Evolutionary conservation across 2,113 vertebrate species (phyloP), one percentile per base, ranked within the genome.

Genomic region (Syrmaticus mikado): DNA sequence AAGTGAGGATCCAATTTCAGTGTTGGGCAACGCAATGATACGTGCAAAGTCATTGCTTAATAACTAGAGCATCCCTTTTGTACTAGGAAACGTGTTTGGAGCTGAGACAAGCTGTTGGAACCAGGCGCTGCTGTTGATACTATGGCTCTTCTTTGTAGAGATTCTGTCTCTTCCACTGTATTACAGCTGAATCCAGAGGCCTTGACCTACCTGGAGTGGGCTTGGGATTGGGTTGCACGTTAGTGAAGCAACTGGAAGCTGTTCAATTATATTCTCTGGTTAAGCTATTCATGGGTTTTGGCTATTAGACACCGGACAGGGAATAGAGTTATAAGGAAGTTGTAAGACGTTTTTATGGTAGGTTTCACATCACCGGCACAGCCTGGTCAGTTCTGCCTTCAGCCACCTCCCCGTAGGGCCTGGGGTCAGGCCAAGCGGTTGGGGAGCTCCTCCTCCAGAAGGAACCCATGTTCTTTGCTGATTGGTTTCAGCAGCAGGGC

Each of bases 21-120:
- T 74, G 81, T 30, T 25, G 34, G 64, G 36, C 57, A 50, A 46
- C 38, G 32, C 4, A 38, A 55, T 1, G 45, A 80, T 46, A 55
- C 0, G 0, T 46, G 64, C 22, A 32, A 30, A 58, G n/a, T 8
- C 34, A 2, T 13, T 8, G n/a, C 70, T 43, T n/a, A 13, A n/a
- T 11, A 53, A 48, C 9, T 3, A 5, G 76, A 43, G 30, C 30
- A 55, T 60, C 72, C 27, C 32, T 55, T 1, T 7, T 15, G 38
- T 75, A 45, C 16, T 58, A n/a, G 53, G 40, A 75, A 43, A 43
- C 2, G 32, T 24, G 52, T 75, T 90, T 57, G 15, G 32, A 77
- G 77, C 5, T 0, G 1, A 53, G 62, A 20, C 2, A 36, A n/a
- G 52, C 58, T 85, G 27, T 8, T 60, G 45, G 45, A 65, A 27